Base-by-base conservation (phyloP, 2,797 vertebrate genomes). In the Coregonus ussuriensis region DNA sequence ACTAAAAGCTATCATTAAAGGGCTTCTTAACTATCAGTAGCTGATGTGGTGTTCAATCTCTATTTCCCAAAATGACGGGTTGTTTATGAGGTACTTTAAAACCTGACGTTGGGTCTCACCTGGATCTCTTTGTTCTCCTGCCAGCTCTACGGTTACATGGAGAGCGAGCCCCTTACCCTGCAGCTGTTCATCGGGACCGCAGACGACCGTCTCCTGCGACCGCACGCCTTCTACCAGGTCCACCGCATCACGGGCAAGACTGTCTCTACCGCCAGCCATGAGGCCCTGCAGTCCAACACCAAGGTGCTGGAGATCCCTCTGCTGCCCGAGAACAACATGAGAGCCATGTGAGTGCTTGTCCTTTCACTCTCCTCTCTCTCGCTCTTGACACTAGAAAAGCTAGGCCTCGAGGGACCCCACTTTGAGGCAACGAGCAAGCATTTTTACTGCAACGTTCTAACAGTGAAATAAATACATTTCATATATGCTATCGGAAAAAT, bases 111-210 rank as follows among this genome's bases (percentile, higher is more conserved):
- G 78, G 86, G 82, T 88, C 94, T 96, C 88, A 95, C 90, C 89
- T 90, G 86, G 90, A 29, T 83, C 83, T 84, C 92, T 95, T 92
- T 96, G 91, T 95, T 96, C 91, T 94, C 85, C 92, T 83, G 82
- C 90, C 94, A 96, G 95, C 94, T 96, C 37, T 95, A 95, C 0
- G 96, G 96, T 79, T 96, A 96, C 90, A 86, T 95, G 87, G 95
- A 96, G 82, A 96, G 85, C 0, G 96, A 96, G 87, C 95, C 96
- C 0, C 95, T 96, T 79, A 96, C 94, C 0, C 93, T 96, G 52
- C 96, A 96, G 94, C 93, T 96, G 85, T 96, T 96, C 93, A 96
- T 96, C 1, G 96, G 96, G 86, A 96, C 96, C 0, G 96, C 96
- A 14, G 96, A 96, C 14, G 96, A 96, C 93, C 95, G 96, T 78